Percentiles rank a stretch among this genome's conserved stretches.
These are phyloP conservation scores for Salvator merianae DNA, from an alignment of 2,113 vertebrate genomes.

Conservation along the genomic window DNA sequence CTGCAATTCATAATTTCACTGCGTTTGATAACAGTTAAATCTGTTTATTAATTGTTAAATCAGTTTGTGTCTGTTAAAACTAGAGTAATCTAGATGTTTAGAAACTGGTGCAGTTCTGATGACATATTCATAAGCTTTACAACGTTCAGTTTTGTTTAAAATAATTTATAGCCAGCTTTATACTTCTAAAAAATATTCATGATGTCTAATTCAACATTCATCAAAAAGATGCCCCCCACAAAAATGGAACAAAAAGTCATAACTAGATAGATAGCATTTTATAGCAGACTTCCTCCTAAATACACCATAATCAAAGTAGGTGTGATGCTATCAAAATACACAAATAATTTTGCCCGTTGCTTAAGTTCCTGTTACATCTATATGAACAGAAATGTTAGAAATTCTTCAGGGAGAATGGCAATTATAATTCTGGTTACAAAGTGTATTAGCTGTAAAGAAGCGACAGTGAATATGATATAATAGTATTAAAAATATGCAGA, in stretches of 20 bases:
- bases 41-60: slow-evolving; percentile 37
- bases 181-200: not conserved
- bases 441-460: not conserved
- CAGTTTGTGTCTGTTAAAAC: not conserved
- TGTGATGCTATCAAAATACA: not conserved
- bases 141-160: slow-evolving; percentile 21
- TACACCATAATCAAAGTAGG: not conserved
- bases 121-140: not conserved
- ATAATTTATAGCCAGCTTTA: not conserved
- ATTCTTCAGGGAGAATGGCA: not conserved
- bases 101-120: not conserved
- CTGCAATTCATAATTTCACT: slow-evolving; percentile 26
- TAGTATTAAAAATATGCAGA: not conserved
- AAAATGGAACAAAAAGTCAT: not conserved
- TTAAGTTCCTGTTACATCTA: not conserved
- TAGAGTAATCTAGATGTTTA: not conserved
- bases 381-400: not conserved
- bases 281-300: not conserved
- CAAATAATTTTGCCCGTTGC: not conserved
- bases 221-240: not conserved
- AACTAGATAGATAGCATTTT: not conserved
- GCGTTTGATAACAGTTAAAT: slow-evolving; percentile 23
- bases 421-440: not conserved
- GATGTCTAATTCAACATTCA: not conserved
- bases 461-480: not conserved